These are phyloP conservation scores for Syndactyla subalaris DNA, from an alignment of 2,797 vertebrate species.

Conservation along the genomic window DNA sequence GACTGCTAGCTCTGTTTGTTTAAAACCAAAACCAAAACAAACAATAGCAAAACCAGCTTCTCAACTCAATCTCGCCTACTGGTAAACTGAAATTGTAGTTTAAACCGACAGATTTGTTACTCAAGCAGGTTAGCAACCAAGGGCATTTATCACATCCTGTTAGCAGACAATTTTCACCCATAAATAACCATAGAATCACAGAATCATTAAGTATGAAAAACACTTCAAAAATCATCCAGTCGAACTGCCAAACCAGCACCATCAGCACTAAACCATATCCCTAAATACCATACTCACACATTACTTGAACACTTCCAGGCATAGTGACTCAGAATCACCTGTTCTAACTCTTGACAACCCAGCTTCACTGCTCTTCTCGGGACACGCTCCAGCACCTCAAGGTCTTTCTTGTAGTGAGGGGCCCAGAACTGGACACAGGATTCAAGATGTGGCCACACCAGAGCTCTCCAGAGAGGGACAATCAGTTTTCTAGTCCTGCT, in stretches of 20 bases:
- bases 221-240: background rate
- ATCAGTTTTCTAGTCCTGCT: background rate
- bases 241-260: rapidly evolving
- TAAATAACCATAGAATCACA: background rate
- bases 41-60: background rate
- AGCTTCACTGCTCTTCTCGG: background rate
- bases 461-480: background rate
- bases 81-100: background rate
- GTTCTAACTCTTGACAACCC: background rate
- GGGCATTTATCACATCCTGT: background rate
- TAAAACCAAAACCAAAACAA: background rate
- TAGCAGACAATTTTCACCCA: background rate
- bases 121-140: background rate
- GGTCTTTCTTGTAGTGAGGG: no score
- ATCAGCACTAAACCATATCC: background rate
- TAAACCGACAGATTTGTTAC: background rate
- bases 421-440: background rate
- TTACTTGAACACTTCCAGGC: background rate
- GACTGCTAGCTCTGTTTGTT: background rate
- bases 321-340: background rate
- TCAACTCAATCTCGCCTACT: background rate
- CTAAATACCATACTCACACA: background rate
- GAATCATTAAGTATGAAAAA: background rate
- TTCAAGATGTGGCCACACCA: background rate
- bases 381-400: background rate